Evolutionary conservation across 2,888 invertebrate genomes (phyloP).

Genomic region (Tipula confusa): DNA sequence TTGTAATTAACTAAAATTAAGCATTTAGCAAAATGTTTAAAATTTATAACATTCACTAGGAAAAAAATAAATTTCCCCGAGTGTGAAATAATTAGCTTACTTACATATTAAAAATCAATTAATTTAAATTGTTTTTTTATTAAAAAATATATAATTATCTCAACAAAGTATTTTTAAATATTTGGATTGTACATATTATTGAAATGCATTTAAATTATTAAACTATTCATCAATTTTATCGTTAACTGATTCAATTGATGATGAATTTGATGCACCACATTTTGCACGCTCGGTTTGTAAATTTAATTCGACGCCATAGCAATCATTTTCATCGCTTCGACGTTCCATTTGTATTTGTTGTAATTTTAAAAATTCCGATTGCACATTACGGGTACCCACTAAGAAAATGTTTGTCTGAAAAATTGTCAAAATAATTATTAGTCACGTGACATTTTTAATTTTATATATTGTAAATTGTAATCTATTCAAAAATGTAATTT

Average conservation of each 20-base stretch:
- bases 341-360: slow-evolving; percentile 46
- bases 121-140: neutral
- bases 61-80: neutral
- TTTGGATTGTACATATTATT: neutral
- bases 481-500: too few species aligned
- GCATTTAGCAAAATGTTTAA: neutral
- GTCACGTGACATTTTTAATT: neutral
- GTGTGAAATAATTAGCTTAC: neutral
- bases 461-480: too few species aligned
- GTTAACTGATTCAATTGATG: slow-evolving; percentile 34
- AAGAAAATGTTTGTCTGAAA: slow-evolving; percentile 75
- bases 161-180: neutral
- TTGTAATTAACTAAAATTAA: neutral
- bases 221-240: neutral
- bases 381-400: slow-evolving; percentile 71
- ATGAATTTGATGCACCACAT: slow-evolving; percentile 34
- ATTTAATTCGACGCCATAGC: slow-evolving; percentile 28
- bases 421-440: slow-evolving; percentile 29
- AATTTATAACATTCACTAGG: neutral
- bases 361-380: slow-evolving; percentile 49
- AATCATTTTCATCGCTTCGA: slow-evolving; percentile 33
- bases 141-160: neutral
- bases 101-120: neutral
- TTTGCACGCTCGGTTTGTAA: slow-evolving; percentile 32
- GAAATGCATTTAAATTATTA: neutral